phyloP scores from a whole-genome alignment of 2,888 invertebrate species.

The Cataglyphis altisquamis region DNA sequence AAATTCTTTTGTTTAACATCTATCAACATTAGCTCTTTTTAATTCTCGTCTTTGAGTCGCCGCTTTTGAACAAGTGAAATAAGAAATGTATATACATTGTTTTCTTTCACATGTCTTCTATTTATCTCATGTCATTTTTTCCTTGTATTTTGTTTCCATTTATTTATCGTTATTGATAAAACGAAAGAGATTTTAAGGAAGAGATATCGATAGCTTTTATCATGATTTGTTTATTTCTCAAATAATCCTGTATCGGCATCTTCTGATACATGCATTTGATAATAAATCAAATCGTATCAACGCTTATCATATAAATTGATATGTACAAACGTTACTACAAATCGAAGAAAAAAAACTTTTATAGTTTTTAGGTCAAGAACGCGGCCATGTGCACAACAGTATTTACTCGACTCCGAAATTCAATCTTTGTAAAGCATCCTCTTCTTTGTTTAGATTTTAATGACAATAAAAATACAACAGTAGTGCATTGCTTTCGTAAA shows the following conservation, averaged over 20 bases:
- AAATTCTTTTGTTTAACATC: too few species aligned
- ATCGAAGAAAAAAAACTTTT: conserved; percentile 14
- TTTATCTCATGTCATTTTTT: not conserved
- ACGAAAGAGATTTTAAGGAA: not conserved
- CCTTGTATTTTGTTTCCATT: not conserved
- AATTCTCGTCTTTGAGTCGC: too few species aligned
- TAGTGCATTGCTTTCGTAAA: not conserved
- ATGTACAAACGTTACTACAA: not conserved
- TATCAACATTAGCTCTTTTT: too few species aligned
- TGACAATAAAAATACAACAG: not conserved
- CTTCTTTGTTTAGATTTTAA: not conserved
- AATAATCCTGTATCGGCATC: not conserved
- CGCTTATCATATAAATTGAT: not conserved
- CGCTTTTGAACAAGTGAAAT: too few species aligned
- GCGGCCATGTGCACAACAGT: not conserved
- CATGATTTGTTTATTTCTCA: not conserved
- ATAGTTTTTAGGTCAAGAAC: conserved; percentile 67
- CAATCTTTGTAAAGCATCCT: not conserved
- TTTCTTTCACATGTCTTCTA: not conserved
- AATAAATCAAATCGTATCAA: not conserved
- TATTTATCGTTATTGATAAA: not conserved
- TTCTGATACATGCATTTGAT: not conserved
- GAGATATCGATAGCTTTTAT: not conserved
- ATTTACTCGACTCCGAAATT: not conserved
- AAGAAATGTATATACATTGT: too few species aligned